Evolutionary conservation across 2,113 vertebrate species (phyloP).

Genomic region (Lethenteron reissneri): DNA sequence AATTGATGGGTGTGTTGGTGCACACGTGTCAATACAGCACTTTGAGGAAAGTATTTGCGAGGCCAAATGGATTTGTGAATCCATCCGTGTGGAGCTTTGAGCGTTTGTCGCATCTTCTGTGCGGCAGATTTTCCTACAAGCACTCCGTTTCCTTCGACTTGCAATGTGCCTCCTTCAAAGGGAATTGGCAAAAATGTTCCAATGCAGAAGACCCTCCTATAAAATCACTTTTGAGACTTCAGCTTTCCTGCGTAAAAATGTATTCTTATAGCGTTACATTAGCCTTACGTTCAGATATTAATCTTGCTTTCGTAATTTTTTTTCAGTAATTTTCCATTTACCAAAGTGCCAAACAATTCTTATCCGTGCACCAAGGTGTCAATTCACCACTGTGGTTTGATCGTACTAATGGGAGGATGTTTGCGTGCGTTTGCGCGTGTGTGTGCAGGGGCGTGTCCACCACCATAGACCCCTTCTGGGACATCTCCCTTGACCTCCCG

Average conservation of each 20-base stretch:
- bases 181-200: too few relatives aligned
- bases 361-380: neutral
- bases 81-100: too few relatives aligned
- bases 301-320: neutral
- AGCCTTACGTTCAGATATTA: neutral
- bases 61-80: neutral
- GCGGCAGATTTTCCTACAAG: too few relatives aligned
- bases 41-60: neutral
- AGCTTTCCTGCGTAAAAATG: too few relatives aligned
- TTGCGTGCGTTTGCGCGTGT: neutral
- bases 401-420: slow-evolving; percentile 5
- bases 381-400: neutral
- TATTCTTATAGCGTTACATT: too few relatives aligned
- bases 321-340: neutral
- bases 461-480: slow-evolving; percentile 96
- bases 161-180: too few relatives aligned
- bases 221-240: too few relatives aligned
- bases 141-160: too few relatives aligned
- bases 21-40: neutral
- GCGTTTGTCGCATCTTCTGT: too few relatives aligned
- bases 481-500: slow-evolving; percentile 87
- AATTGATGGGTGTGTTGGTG: too few relatives aligned
- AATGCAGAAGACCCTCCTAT: too few relatives aligned
- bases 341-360: neutral
- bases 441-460: slow-evolving; percentile 64